Conservation (phyloP, 1,140 invertebrate genomes). For the Atta cephalotes region DNA sequence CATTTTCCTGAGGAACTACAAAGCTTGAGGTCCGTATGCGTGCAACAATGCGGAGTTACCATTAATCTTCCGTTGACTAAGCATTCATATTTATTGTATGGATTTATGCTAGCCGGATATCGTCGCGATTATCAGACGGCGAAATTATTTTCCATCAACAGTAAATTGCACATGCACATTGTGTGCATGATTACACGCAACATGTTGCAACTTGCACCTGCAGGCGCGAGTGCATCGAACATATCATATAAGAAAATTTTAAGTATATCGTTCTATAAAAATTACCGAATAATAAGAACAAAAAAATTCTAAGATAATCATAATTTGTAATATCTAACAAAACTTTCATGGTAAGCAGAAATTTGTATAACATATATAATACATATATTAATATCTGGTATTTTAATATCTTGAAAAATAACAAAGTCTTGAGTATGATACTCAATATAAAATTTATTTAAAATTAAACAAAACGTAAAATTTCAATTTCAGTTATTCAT, state of each 20-base stretch:
- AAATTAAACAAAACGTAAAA: background rate
- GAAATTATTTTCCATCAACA: constrained; percentile 75
- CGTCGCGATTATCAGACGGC: constrained; percentile 71
- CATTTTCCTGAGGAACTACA: constrained; percentile 11
- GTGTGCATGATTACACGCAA: constrained; percentile 52
- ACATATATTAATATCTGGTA: too few species aligned
- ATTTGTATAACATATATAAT: background rate
- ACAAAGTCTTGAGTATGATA: background rate
- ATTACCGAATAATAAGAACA: background rate
- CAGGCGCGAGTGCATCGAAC: background rate
- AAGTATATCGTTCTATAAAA: background rate
- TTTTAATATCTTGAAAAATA: background rate
- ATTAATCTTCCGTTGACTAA: constrained; percentile 68
- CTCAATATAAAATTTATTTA: background rate
- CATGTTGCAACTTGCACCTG: constrained; percentile 61
- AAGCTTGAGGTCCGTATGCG: constrained; percentile 32
- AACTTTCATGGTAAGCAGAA: background rate
- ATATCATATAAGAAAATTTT: background rate
- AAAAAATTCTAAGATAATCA: background rate
- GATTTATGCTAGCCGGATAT: constrained; percentile 70
- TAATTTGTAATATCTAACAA: background rate
- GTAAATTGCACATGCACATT: constrained; percentile 71
- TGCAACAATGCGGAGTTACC: constrained; percentile 4
- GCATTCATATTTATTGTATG: constrained; percentile 75
- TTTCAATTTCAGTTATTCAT: background rate